phyloP scores from a whole-genome alignment of 2,888 invertebrate species.

The Amphipoea lucens region DNA sequence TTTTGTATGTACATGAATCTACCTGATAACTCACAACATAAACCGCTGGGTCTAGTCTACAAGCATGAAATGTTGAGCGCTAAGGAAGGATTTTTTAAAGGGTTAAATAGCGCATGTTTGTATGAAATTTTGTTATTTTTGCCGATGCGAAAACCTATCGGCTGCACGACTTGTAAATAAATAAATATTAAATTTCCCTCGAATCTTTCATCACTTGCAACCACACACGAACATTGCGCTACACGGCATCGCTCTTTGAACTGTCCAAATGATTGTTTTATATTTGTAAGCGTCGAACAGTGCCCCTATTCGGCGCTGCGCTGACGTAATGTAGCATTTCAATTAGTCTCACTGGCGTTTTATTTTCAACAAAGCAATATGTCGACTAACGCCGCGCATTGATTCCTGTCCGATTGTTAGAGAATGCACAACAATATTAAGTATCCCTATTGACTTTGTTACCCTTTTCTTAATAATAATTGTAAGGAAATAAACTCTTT shows the following conservation, averaged over 20 bases:
- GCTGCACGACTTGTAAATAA: neutral
- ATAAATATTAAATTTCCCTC: neutral
- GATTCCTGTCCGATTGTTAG: conserved; percentile 75
- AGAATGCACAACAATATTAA: conserved; percentile 69
- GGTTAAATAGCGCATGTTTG: neutral
- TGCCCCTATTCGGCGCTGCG: conserved; percentile 81
- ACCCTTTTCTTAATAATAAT: conserved; percentile 66
- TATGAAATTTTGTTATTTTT: neutral
- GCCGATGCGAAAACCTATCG: too few relatives aligned
- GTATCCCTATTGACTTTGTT: conserved; percentile 55
- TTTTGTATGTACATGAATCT: too few relatives aligned
- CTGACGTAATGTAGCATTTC: conserved; percentile 88
- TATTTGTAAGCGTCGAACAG: conserved; percentile 87
- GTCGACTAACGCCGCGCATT: conserved; percentile 74
- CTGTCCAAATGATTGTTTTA: conserved; percentile 90
- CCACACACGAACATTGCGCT: conserved; percentile 79
- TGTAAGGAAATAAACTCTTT: conserved; percentile 54
- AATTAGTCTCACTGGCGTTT: conserved; percentile 85
- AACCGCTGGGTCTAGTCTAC: neutral
- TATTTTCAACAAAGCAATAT: conserved; percentile 83
- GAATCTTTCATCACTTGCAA: conserved; percentile 50
- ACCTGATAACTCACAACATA: too few relatives aligned
- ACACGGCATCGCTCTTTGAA: conserved; percentile 86
- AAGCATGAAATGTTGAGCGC: neutral
- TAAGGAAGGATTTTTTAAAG: too few relatives aligned